These are phyloP conservation scores for Eumerus sabulonum DNA, from an alignment of 2,888 invertebrate species.

Conservation along the genomic window DNA sequence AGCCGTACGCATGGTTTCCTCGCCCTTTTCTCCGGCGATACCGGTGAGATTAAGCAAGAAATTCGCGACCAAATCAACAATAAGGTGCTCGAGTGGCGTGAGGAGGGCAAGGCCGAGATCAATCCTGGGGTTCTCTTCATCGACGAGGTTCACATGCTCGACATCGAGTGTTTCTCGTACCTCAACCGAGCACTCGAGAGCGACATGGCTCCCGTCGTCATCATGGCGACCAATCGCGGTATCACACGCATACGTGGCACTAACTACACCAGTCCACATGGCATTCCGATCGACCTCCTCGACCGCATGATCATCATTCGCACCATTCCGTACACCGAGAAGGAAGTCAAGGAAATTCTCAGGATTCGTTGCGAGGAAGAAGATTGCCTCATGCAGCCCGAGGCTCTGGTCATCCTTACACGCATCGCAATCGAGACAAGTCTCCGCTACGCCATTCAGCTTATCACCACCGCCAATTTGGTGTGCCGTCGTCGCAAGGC, in stretches of 20 bases:
- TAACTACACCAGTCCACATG: slow-evolving; percentile 95
- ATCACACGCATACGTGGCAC: slow-evolving; percentile 98
- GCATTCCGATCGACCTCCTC: slow-evolving; percentile 96
- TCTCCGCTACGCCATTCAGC: slow-evolving; percentile 97
- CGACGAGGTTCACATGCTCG: slow-evolving; percentile 99
- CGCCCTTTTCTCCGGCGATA: slow-evolving; percentile 98
- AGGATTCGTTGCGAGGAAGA: slow-evolving; percentile 98
- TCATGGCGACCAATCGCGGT: slow-evolving; percentile 98
- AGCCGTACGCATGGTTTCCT: slow-evolving; percentile 98
- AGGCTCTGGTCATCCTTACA: slow-evolving; percentile 94
- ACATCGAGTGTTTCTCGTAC: slow-evolving; percentile 99
- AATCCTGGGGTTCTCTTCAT: slow-evolving; percentile 98
- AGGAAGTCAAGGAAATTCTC: slow-evolving; percentile 94
- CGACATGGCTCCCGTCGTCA: slow-evolving; percentile 97
- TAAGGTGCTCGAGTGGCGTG: slow-evolving; percentile 98
- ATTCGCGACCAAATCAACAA: slow-evolving; percentile 98
- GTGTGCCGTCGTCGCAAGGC: slow-evolving; percentile 95
- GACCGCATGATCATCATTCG: slow-evolving; percentile 97
- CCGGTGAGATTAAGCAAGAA: slow-evolving; percentile 98
- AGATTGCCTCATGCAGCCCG: slow-evolving; percentile 95
- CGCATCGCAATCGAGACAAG: slow-evolving; percentile 96
- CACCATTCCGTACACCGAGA: slow-evolving; percentile 91
- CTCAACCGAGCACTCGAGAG: slow-evolving; percentile 97
- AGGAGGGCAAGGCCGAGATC: slow-evolving; percentile 99
- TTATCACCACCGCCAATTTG: slow-evolving; percentile 97